Percentiles rank a stretch among this genome's conserved stretches.
phyloP scores from a whole-genome alignment of 2,797 vertebrate species.

The Ataeniobius toweri region DNA sequence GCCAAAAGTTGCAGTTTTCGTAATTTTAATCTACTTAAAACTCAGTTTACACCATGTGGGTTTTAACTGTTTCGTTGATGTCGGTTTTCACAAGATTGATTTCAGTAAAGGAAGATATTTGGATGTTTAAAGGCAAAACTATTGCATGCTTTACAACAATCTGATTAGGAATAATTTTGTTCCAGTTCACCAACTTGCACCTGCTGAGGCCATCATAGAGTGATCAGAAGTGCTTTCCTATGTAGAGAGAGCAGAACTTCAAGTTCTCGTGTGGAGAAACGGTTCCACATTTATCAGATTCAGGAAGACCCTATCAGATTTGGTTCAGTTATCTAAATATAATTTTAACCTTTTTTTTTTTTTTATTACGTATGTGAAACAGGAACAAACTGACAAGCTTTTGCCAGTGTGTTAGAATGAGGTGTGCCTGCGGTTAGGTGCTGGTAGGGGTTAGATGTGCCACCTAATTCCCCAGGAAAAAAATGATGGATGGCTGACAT shows the following conservation, averaged over 20 bases:
- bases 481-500: constrained; percentile 42
- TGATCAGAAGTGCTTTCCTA: constrained; percentile 53
- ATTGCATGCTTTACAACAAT: background rate
- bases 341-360: background rate
- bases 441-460: constrained; percentile 12
- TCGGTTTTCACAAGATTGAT: background rate
- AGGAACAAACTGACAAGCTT: background rate
- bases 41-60: background rate
- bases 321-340: background rate
- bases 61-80: background rate
- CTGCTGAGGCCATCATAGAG: constrained; percentile 56
- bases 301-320: background rate
- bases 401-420: background rate
- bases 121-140: background rate
- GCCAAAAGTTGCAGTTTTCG: background rate
- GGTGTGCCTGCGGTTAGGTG: constrained; percentile 8
- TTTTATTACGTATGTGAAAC: background rate
- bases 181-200: constrained; percentile 60
- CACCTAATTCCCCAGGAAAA: constrained; percentile 28
- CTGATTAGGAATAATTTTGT: constrained; percentile 54
- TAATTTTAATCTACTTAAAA: background rate
- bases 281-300: constrained; percentile 12
- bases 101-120: background rate
- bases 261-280: background rate
- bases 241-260: constrained; percentile 17